Conservation (phyloP, 2,797 vertebrate species). For the Betta splendens region DNA sequence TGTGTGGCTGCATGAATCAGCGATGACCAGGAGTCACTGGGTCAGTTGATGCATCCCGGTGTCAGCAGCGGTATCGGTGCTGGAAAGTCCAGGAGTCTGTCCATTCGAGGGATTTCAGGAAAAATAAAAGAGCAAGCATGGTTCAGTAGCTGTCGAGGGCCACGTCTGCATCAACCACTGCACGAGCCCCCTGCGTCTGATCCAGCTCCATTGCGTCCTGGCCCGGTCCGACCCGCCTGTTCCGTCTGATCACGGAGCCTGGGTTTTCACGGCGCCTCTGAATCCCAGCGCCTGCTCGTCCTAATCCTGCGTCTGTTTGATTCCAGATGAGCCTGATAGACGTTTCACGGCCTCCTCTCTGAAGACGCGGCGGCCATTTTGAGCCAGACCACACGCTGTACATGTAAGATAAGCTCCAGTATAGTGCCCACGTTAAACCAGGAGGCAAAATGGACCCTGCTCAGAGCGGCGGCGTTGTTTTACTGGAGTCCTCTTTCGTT, state of each 20-base stretch:
- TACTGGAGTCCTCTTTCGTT: slow-evolving; percentile 42
- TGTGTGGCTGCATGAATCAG: too few relatives aligned
- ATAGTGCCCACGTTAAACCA: slow-evolving; percentile 44
- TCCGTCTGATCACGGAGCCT: not conserved
- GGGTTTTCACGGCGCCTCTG: not conserved
- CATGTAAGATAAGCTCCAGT: slow-evolving; percentile 40
- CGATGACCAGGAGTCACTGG: too few relatives aligned
- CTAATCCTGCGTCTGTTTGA: not conserved
- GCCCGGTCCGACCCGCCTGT: not conserved
- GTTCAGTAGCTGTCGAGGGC: too few relatives aligned
- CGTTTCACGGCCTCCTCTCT: not conserved
- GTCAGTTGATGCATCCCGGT: too few relatives aligned
- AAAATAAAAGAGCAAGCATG: too few relatives aligned
- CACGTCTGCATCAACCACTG: too few relatives aligned
- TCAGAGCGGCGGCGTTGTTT: slow-evolving; percentile 6
- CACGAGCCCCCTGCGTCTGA: too few relatives aligned
- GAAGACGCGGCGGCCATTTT: slow-evolving; percentile 45
- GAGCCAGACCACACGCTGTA: slow-evolving; percentile 14
- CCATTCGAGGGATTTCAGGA: not conserved
- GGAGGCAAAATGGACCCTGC: slow-evolving; percentile 47
- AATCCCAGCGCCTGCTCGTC: not conserved
- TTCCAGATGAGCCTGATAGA: not conserved
- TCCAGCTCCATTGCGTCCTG: slow-evolving; percentile 28
- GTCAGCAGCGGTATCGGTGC: too few relatives aligned
- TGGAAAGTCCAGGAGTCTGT: too few relatives aligned